Percentiles rank a stretch among this genome's conserved stretches.
Evolutionary conservation across 2,113 vertebrate species (phyloP).

Genomic region (Thalassarche chlororhynchos): DNA sequence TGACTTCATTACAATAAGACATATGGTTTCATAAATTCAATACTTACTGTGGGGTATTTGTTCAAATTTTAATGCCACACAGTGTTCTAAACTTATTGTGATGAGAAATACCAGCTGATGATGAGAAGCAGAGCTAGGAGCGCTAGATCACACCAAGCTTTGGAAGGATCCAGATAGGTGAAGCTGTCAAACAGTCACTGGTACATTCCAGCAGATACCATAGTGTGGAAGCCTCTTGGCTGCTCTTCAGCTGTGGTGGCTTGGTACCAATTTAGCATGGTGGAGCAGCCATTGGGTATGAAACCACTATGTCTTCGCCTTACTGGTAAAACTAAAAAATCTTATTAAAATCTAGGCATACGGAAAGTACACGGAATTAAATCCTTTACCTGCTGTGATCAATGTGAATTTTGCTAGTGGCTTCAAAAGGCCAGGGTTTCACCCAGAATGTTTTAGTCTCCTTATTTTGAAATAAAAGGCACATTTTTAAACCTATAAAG

Average conservation of each 20-base stretch:
- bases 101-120: slow-evolving; percentile 43
- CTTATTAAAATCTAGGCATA: neutral
- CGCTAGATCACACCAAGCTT: neutral
- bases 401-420: neutral
- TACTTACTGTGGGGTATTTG: slow-evolving; percentile 44
- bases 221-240: neutral
- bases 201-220: neutral
- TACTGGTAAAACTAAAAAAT: neutral
- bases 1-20: slow-evolving; percentile 59
- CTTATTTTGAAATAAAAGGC: neutral
- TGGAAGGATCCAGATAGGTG: neutral
- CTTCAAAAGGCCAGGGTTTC: neutral
- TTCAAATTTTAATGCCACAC: slow-evolving; percentile 43
- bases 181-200: neutral
- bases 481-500: neutral
- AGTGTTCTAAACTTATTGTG: slow-evolving; percentile 41
- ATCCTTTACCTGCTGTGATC: neutral
- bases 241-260: neutral
- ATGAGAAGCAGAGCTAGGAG: slow-evolving; percentile 62
- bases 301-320: neutral
- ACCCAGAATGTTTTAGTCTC: neutral
- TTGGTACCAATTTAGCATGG: neutral
- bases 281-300: neutral
- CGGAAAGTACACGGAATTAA: neutral
- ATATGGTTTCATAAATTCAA: slow-evolving; percentile 69